These are phyloP conservation scores for Gorsachius goisagi DNA, from an alignment of 2,113 vertebrate species.

Conservation along the genomic window DNA sequence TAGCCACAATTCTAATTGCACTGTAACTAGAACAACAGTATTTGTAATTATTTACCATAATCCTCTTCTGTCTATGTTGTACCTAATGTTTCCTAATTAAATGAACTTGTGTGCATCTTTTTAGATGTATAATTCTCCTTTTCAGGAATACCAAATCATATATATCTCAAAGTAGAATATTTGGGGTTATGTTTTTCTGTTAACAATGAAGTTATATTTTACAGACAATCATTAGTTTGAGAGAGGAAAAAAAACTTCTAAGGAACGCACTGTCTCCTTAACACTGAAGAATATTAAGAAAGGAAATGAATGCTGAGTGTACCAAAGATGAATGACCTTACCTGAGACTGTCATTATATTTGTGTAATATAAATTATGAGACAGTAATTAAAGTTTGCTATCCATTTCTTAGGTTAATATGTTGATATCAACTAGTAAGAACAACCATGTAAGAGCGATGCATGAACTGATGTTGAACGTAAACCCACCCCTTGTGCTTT, in stretches of 20 bases:
- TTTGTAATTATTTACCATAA: background rate
- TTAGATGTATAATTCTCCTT: background rate
- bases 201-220: background rate
- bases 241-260: background rate
- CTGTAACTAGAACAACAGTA: background rate
- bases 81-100: background rate
- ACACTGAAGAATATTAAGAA: background rate
- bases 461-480: background rate
- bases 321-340: background rate
- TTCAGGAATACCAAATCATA: background rate
- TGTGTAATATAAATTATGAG: background rate
- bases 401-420: background rate
- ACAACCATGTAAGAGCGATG: fast-evolving
- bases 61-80: background rate
- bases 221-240: background rate
- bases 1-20: background rate
- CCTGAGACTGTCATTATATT: background rate
- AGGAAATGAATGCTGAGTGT: background rate
- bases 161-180: background rate
- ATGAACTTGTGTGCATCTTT: background rate
- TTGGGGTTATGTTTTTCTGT: background rate
- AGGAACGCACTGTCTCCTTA: background rate
- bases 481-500: background rate
- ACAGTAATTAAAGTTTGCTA: background rate
- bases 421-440: background rate